A percentile compares a stretch with the other conserved stretches of the same genome.
Conservation (phyloP, 2,113 vertebrate genomes). For the Heloderma charlesbogerti region DNA sequence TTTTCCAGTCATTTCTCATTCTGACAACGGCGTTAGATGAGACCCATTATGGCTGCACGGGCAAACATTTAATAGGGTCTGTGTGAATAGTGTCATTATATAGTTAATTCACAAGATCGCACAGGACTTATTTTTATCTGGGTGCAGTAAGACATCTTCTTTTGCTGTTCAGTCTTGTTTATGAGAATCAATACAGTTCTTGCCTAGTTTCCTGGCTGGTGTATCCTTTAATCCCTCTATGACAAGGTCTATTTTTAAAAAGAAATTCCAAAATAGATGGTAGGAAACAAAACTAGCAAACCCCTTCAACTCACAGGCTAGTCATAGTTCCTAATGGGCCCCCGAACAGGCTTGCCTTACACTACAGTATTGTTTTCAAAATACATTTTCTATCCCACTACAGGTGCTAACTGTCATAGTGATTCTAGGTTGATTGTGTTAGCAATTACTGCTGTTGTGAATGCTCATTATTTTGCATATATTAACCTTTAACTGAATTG, state of each 20-base stretch:
- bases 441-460: no score
- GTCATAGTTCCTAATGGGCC: neutral
- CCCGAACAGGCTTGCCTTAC: neutral
- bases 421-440: no score
- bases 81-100: neutral
- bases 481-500: no score
- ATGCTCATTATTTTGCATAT: no score
- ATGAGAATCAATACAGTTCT: neutral
- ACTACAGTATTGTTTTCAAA: constrained; percentile 7
- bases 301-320: neutral
- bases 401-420: no score
- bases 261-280: neutral
- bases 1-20: neutral
- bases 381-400: neutral
- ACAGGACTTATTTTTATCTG: neutral
- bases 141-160: neutral
- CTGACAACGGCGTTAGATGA: neutral
- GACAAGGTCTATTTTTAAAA: constrained; percentile 21
- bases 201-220: neutral
- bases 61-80: neutral
- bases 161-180: neutral
- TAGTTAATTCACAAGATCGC: neutral
- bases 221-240: neutral
- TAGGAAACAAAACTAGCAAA: constrained; percentile 39
- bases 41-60: neutral